These are phyloP conservation scores for Ips typographus DNA, from an alignment of 1,140 invertebrate genomes.

Conservation along the genomic window DNA sequence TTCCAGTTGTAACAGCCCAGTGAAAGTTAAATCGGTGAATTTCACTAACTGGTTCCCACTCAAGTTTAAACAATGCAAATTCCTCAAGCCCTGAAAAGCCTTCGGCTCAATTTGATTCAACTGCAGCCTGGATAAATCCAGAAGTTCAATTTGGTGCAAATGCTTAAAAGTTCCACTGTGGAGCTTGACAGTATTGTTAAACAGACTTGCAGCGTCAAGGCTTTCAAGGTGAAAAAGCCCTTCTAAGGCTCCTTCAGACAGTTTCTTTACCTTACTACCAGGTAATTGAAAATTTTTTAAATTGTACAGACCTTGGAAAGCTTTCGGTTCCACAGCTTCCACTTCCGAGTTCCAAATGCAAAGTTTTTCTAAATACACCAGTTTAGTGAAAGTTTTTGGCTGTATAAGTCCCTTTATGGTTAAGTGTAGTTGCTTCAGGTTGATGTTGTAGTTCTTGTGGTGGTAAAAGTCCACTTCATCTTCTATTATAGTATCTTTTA, in stretches of 20 bases:
- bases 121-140: conserved; percentile 8
- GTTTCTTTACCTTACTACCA: neutral
- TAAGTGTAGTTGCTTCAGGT: conserved; percentile 1
- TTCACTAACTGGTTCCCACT: conserved; percentile 7
- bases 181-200: neutral
- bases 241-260: conserved; percentile 4
- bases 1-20: conserved; percentile 2
- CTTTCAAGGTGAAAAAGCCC: conserved; percentile 10
- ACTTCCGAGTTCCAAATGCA: conserved; percentile 8
- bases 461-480: neutral
- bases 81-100: conserved; percentile 16
- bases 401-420: conserved; percentile 14
- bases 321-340: neutral
- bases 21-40: conserved; percentile 3
- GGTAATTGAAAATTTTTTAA: conserved; percentile 3
- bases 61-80: conserved; percentile 7
- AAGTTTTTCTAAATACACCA: conserved; percentile 4
- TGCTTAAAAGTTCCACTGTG: conserved; percentile 2
- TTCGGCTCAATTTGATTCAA: neutral
- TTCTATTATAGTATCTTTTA: conserved; percentile 3
- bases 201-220: conserved; percentile 1
- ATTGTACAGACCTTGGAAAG: conserved; percentile 17
- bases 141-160: neutral
- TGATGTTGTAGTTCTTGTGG: neutral
- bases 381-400: conserved; percentile 5